Conservation (phyloP, 2,888 invertebrate species). For the Luperina nickerlii region DNA sequence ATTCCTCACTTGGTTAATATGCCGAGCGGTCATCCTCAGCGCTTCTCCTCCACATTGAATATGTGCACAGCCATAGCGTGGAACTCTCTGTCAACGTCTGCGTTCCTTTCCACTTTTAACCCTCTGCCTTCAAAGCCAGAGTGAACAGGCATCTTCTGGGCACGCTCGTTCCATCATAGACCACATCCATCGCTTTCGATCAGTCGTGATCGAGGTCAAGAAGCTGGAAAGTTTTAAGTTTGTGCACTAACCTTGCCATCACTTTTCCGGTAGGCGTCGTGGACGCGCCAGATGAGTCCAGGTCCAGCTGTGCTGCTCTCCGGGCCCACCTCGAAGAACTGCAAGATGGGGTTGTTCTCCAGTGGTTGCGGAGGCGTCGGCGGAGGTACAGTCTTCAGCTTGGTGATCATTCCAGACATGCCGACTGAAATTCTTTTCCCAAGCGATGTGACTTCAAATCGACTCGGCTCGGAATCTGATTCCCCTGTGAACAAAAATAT, state of each 20-base stretch:
- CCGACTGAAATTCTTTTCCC: conserved; percentile 65
- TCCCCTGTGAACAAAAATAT: conserved; percentile 58
- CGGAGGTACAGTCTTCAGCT: conserved; percentile 72
- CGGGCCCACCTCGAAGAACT: conserved; percentile 96
- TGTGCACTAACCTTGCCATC: conserved; percentile 95
- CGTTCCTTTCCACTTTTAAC: background rate
- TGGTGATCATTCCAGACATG: conserved; percentile 81
- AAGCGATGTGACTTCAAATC: conserved; percentile 61
- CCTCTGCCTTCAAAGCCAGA: background rate
- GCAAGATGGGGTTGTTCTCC: conserved; percentile 95
- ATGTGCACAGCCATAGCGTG: background rate
- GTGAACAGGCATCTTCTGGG: background rate
- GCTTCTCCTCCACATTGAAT: background rate
- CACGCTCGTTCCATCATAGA: background rate
- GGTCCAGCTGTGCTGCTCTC: conserved; percentile 95
- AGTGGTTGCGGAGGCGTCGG: conserved; percentile 71
- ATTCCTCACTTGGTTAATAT: background rate
- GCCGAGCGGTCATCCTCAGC: background rate
- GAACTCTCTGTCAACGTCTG: background rate
- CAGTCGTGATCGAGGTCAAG: background rate
- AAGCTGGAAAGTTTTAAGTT: background rate
- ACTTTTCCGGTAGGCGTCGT: conserved; percentile 96
- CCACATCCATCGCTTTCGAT: background rate
- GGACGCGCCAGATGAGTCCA: conserved; percentile 97
- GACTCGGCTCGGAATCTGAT: conserved; percentile 66